Percentiles rank a stretch among this genome's conserved stretches.
phyloP scores from a whole-genome alignment of 2,797 vertebrate species.

The Vultur gryphus region DNA sequence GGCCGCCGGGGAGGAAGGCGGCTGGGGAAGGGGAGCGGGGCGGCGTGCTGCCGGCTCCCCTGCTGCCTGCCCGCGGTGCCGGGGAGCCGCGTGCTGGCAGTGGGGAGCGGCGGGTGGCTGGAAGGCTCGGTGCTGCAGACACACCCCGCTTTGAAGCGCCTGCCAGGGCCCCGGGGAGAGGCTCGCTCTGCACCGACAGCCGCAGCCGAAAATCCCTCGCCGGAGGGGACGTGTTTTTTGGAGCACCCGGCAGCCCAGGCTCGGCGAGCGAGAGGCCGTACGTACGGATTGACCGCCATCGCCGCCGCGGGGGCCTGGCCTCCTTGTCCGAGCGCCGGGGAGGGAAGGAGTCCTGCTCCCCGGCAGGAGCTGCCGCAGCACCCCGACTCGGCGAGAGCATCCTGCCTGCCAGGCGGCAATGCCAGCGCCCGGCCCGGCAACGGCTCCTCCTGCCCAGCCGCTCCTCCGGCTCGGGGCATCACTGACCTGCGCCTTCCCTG shows the following conservation, averaged over 20 bases:
- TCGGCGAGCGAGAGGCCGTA: not conserved
- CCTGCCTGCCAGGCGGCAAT: not conserved
- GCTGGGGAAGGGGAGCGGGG: accelerated
- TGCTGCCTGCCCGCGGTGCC: not conserved
- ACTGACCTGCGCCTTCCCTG: not conserved
- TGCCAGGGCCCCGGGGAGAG: slow-evolving; percentile 2
- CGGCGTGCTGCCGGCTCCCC: not conserved
- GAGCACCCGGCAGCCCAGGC: not conserved
- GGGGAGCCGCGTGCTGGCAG: not conserved
- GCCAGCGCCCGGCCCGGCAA: not conserved
- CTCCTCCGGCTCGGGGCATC: not conserved
- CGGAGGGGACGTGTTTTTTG: not conserved
- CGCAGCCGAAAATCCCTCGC: slow-evolving; percentile 4
- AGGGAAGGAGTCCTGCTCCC: not conserved
- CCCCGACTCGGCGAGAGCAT: not conserved
- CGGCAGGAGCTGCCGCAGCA: not conserved
- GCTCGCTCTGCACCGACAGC: not conserved
- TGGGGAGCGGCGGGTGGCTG: not conserved
- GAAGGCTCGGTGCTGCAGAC: not conserved
- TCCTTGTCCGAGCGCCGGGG: not conserved
- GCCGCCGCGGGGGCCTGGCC: not conserved
- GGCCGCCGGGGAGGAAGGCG: not conserved
- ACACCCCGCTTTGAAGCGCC: not conserved
- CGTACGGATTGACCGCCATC: accelerated
- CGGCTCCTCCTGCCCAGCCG: not conserved